Evolutionary conservation across 2,888 invertebrate genomes (phyloP).

Genomic region (Fragum fragum): DNA sequence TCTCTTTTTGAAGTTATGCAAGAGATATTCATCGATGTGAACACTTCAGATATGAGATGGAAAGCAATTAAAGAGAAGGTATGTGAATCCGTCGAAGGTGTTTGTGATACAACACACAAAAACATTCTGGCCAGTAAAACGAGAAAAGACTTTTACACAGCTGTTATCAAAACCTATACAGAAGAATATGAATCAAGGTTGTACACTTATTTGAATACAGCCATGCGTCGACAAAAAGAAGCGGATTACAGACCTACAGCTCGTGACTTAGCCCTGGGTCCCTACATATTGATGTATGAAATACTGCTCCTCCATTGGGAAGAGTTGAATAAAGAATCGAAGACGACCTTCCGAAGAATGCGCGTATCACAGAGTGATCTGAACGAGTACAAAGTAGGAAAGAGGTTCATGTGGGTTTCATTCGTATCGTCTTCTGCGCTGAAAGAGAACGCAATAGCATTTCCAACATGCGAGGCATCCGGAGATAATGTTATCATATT

Average conservation of each 20-base stretch:
- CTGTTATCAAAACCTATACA: slow-evolving; percentile 61
- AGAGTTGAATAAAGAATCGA: slow-evolving; percentile 40
- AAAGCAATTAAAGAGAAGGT: slow-evolving; percentile 57
- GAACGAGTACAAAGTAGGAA: slow-evolving; percentile 51
- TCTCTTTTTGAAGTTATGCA: slow-evolving; percentile 45
- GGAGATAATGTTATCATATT: slow-evolving; percentile 45
- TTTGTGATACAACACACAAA: slow-evolving; percentile 37
- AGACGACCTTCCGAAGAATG: slow-evolving; percentile 60
- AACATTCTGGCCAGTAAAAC: slow-evolving; percentile 40
- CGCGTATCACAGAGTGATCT: slow-evolving; percentile 40
- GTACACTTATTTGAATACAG: slow-evolving; percentile 62
- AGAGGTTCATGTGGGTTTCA: slow-evolving; percentile 58
- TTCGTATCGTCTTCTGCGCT: slow-evolving; percentile 63
- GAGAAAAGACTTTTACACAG: slow-evolving; percentile 51
- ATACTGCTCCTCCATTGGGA: slow-evolving; percentile 60
- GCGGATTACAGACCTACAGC: slow-evolving; percentile 55
- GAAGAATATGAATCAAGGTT: slow-evolving; percentile 3
- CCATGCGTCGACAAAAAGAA: slow-evolving; percentile 54
- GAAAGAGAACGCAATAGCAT: slow-evolving; percentile 40
- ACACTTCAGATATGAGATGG: slow-evolving; percentile 52
- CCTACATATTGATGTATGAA: slow-evolving; percentile 65
- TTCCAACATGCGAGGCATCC: slow-evolving; percentile 55
- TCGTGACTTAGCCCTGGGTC: slow-evolving; percentile 62
- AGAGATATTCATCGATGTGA: slow-evolving; percentile 55
- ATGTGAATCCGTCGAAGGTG: slow-evolving; percentile 50